Evolutionary conservation across 2,797 vertebrate species (phyloP), one percentile per base, ranked within the genome.

Genomic region (Buceros bicornis): DNA sequence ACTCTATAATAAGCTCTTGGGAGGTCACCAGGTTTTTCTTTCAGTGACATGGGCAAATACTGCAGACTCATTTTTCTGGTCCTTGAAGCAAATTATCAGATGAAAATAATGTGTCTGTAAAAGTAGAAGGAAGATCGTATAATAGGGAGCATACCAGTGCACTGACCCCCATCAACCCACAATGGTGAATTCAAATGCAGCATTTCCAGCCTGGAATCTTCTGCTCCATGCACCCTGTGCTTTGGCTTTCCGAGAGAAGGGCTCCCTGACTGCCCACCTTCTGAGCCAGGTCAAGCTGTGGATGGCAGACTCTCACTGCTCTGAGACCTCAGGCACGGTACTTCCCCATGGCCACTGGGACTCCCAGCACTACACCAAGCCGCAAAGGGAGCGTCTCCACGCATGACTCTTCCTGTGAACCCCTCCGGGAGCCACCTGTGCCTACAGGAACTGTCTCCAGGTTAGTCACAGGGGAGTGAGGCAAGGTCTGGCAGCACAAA

Each of bases 51-150:
- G 67, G 57, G 87, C 70, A 96, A 95, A 95, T 95, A 90, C 93
- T 84, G 92, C 48, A 87, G 85, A 90, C 82, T 96, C 82, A 78
- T 79, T 95, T 92, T 94, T 96, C 90, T 89, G 58, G 74, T 90
- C 89, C 82, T 91, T 64, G 78, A 89, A 95, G 82, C 76, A 90
- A 86, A 95, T 89, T 78, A 91, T 66, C 84, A 94, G 91, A 80
- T 73, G 25, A 91, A 89, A 87, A 79, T 16, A 40, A 69, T 76
- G 78, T 1, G 8, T 58, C 64, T 60, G 87, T 84, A 89, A 86
- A 85, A 90, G 82, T 1, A 87, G 66, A 73, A 47, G n/a, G 67
- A 73, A 93, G 81, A 66, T 37, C 0, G 1, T 28, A 82, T 56
- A 95, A 90, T 77, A 73, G 93, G 53, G 21, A 0, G 76, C 97